These are phyloP conservation scores for Hexactinellida sp. DNA, from an alignment of 37 sponge, comb jelly and placozoan species.

Conservation along the genomic window DNA sequence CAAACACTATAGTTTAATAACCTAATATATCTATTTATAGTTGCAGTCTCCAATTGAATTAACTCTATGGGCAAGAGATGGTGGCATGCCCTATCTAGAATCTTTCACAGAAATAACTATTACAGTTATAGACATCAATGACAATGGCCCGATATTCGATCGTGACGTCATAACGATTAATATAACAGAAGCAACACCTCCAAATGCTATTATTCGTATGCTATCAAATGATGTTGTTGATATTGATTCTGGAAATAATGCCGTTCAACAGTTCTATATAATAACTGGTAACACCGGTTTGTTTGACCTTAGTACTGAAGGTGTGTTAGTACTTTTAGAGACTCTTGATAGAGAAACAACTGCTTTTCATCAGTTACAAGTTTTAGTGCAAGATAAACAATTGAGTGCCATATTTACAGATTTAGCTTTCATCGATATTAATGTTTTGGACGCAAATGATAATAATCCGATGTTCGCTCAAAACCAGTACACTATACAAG, in stretches of 20 bases:
- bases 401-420: slow-evolving; percentile 22
- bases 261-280: slow-evolving; percentile 2
- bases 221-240: slow-evolving; percentile 29
- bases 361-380: background rate
- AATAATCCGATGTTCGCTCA: slow-evolving; percentile 37
- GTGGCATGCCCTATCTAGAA: slow-evolving; percentile 8
- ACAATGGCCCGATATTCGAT: slow-evolving; percentile 57
- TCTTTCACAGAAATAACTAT: slow-evolving; percentile 19
- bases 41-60: background rate
- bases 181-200: slow-evolving; percentile 24
- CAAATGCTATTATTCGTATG: background rate
- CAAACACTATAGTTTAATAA: no score
- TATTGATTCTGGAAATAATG: slow-evolving; percentile 24
- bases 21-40: no score
- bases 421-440: slow-evolving; percentile 22
- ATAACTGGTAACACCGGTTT: background rate
- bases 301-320: slow-evolving; percentile 20
- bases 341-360: slow-evolving; percentile 26
- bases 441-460: slow-evolving; percentile 44
- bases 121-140: slow-evolving; percentile 51
- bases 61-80: slow-evolving; percentile 18
- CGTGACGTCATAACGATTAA: slow-evolving; percentile 5
- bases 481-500: slow-evolving; percentile 19
- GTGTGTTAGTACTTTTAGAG: background rate
- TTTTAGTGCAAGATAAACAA: background rate